Evolutionary conservation across 2,113 vertebrate genomes (phyloP).

Genomic region (Neopipo cinnamomea): DNA sequence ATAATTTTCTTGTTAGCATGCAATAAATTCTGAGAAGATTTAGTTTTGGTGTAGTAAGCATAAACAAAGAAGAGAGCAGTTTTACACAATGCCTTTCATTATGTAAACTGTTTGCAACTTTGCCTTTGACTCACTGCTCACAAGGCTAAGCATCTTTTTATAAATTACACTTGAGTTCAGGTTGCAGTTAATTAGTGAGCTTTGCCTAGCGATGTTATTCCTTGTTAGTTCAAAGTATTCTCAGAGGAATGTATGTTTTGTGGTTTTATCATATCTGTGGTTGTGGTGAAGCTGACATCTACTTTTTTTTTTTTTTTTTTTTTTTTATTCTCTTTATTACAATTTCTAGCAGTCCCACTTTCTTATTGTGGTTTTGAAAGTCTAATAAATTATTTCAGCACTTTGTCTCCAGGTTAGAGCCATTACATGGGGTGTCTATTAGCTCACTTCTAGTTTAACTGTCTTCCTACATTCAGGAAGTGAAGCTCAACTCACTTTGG

Average conservation of each 20-base stretch:
- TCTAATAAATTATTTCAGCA: not conserved
- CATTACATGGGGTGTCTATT: not conserved
- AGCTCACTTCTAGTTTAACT: not conserved
- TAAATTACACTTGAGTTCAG: conserved; percentile 9
- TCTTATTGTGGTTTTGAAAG: not conserved
- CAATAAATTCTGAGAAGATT: conserved; percentile 9
- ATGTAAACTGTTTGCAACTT: not conserved
- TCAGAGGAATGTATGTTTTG: not conserved
- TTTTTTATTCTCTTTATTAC: not conserved
- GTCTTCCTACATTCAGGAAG: not conserved
- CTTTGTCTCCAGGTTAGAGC: not conserved
- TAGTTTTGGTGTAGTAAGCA: conserved; percentile 46
- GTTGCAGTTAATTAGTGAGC: conserved; percentile 35
- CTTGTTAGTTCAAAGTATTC: conserved; percentile 29
- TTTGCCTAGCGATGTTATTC: not conserved
- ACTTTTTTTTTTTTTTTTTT: not conserved
- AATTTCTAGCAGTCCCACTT: not conserved
- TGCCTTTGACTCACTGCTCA: not conserved
- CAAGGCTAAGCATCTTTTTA: not conserved
- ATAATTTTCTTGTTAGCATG: conserved; percentile 19
- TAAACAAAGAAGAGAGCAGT: conserved; percentile 24
- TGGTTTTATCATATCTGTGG: not conserved
- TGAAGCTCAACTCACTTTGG: not conserved
- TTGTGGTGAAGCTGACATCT: not conserved
- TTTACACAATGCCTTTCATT: conserved; percentile 3